Conservation (phyloP, 2,797 vertebrate genomes). For the Alca torda region DNA sequence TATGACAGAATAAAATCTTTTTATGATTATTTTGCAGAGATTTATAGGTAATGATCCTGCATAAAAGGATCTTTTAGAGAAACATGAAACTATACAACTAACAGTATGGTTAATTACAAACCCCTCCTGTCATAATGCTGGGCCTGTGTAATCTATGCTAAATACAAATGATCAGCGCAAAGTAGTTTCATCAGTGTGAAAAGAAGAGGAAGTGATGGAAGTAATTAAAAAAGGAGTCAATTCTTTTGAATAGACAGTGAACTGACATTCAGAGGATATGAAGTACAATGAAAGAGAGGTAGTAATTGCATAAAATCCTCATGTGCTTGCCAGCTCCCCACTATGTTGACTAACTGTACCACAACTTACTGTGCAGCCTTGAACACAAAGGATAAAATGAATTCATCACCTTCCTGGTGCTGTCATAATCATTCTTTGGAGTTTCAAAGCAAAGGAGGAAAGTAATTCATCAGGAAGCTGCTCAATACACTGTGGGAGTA, state of each 20-base stretch:
- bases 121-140: neutral
- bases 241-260: neutral
- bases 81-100: neutral
- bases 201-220: constrained; percentile 10
- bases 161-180: neutral
- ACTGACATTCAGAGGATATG: neutral
- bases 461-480: neutral
- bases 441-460: constrained; percentile 19
- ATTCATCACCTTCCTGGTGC: neutral
- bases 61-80: neutral
- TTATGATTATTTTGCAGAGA: neutral
- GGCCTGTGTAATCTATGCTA: neutral
- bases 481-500: neutral
- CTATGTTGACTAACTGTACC: constrained; percentile 11
- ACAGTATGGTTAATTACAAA: neutral
- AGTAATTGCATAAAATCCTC: neutral
- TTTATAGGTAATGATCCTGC: neutral
- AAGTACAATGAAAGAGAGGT: neutral
- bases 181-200: neutral
- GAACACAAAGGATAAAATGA: neutral
- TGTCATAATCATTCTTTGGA: neutral
- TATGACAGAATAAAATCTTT: neutral
- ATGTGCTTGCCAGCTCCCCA: neutral
- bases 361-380: neutral
- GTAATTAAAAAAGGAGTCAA: neutral